phyloP scores from a whole-genome alignment of 2,888 invertebrate species.

The Himalopsyche kuldschensis region DNA sequence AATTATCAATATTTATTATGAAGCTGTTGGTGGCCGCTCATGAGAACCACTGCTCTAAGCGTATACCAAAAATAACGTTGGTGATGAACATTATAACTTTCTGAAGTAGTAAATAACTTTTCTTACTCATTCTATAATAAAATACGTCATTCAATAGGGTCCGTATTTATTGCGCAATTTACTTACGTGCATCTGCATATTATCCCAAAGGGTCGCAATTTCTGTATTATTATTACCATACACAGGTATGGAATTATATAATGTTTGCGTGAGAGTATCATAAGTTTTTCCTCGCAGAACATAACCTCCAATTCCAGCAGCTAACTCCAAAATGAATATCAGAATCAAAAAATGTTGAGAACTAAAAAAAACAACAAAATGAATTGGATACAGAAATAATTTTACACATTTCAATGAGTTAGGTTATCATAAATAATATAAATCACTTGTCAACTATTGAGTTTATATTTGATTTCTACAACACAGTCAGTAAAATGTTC shows the following conservation, averaged over 20 bases:
- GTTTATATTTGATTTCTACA: no score
- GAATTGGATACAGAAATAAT: background rate
- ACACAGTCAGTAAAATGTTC: no score
- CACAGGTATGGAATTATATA: constrained; percentile 54
- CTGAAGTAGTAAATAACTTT: no score
- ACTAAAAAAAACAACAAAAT: constrained; percentile 53
- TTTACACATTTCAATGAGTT: background rate
- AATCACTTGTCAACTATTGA: no score
- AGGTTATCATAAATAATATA: background rate
- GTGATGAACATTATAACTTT: no score
- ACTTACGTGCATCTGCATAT: constrained; percentile 62
- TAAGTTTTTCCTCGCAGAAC: constrained; percentile 62
- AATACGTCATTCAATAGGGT: no score
- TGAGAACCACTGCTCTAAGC: no score
- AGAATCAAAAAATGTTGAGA: constrained; percentile 67
- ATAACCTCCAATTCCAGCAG: constrained; percentile 76
- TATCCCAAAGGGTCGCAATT: constrained; percentile 62
- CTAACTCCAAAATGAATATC: constrained; percentile 75
- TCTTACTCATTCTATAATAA: no score
- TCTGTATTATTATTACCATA: constrained; percentile 51
- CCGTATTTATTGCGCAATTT: no score
- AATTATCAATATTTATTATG: no score
- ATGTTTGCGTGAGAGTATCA: constrained; percentile 56
- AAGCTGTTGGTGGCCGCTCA: no score
- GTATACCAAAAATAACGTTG: no score